These are phyloP conservation scores for Chymomyza fuscimana DNA, from an alignment of 2,888 invertebrate species.

Conservation along the genomic window DNA sequence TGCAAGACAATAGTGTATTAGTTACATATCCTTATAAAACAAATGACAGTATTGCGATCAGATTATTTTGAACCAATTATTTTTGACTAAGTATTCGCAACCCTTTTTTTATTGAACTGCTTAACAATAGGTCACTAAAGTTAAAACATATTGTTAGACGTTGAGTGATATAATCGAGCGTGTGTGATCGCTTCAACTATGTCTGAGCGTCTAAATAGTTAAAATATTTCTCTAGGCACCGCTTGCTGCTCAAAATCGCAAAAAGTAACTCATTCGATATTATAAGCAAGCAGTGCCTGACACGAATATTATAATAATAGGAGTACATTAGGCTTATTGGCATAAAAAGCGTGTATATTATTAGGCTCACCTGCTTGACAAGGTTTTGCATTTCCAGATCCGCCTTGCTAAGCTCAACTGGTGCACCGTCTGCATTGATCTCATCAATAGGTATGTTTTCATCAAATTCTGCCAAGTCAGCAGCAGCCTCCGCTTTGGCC, in stretches of 20 bases:
- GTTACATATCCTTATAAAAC: neutral
- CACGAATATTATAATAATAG: too few species aligned
- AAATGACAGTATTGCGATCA: neutral
- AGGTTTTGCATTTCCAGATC: slow-evolving; percentile 87
- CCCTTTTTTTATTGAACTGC: neutral
- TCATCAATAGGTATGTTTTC: slow-evolving; percentile 94
- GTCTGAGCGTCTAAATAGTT: slow-evolving; percentile 75
- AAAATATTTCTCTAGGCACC: slow-evolving; percentile 53
- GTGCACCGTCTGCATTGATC: slow-evolving; percentile 76
- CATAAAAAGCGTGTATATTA: neutral
- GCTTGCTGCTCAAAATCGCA: slow-evolving; percentile 36
- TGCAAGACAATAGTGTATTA: slow-evolving; percentile 77
- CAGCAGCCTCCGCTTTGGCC: slow-evolving; percentile 93
- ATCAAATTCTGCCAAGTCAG: slow-evolving; percentile 96
- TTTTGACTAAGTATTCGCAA: too few species aligned
- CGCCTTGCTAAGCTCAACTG: slow-evolving; percentile 85
- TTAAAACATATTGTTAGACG: slow-evolving; percentile 64
- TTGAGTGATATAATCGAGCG: slow-evolving; percentile 79
- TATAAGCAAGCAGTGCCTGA: neutral
- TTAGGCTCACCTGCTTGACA: slow-evolving; percentile 84
- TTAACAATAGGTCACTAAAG: neutral
- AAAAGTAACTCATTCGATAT: slow-evolving; percentile 14
- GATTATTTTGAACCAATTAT: neutral
- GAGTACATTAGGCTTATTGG: too few species aligned
- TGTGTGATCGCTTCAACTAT: slow-evolving; percentile 75